Base-by-base conservation (phyloP, 2,888 invertebrate species). In the Andrena chrysosceles region DNA sequence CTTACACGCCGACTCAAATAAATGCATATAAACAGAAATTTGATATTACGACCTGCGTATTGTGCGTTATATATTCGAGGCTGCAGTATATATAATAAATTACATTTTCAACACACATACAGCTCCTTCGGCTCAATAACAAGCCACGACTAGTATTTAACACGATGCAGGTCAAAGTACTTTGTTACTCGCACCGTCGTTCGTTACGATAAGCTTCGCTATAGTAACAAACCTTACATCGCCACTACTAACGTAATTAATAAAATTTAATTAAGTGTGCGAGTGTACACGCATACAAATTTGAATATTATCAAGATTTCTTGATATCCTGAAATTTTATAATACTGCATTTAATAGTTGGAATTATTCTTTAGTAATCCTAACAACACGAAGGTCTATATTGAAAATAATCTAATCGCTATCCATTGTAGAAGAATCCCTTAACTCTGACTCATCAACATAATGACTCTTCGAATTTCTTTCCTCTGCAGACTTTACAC, bases 371-470 rank as follows among this genome's bases (percentile, higher is more conserved):
- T 80, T 85, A 85, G 85, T 85, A 87, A 87, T 80, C 70, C 82
- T 89, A 89, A 74, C 87, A 85, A 77, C 74, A 76, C 48, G 73
- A 77, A 64, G 10, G 49, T 60, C 10, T 35, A 64, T 56, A 59
- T 52, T 68, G 20, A 42, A 69, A 73, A 23, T 2, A 64, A 69
- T 56, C 78, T 87, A 94, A 89, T 94, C 93, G 77, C 92, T 93
- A 81, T 93, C 94, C 90, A 93, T 90, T 66, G 89, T 90, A 71
- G 89, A 85, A 49, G 91, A 89, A 66, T 93, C 93, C 87, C 91
- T 93, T 70, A 93, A 83, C 67, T 93, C 92, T 29, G 93, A 94
- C 64, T 94, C 94, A 75, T 94, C 94, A 29, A 93, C 93, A 81
- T 92, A 93, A 89, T 90, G 90, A 82, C 91, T 92, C 77, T 92